Conservation (phyloP, 1,140 invertebrate species). For the Sarcophaga peregrina region DNA sequence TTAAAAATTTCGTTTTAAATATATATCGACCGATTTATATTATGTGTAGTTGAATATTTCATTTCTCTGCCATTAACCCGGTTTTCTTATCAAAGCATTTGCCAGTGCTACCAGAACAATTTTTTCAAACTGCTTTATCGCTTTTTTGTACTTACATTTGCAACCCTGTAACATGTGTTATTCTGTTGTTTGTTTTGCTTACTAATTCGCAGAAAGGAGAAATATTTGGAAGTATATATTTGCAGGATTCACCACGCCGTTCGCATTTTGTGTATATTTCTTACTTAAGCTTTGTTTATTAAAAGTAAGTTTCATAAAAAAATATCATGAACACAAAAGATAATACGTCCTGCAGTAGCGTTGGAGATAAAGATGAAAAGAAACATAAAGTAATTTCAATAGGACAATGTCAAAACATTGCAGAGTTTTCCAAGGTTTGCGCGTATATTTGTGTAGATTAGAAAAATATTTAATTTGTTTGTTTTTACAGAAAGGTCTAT, state of each 20-base stretch:
- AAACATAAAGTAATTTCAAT: conserved; percentile 2
- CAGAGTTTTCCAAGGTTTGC: conserved; percentile 58
- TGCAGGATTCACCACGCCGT: neutral
- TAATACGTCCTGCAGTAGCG: neutral
- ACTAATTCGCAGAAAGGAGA: neutral
- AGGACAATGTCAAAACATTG: conserved; percentile 47
- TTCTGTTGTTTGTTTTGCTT: neutral
- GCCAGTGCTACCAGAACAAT: too few species aligned
- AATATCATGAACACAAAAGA: neutral
- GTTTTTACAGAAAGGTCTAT: conserved; percentile 68
- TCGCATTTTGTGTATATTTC: neutral
- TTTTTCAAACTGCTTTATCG: too few species aligned
- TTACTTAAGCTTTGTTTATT: neutral
- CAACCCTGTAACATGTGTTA: conserved; percentile 7
- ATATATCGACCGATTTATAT: too few species aligned
- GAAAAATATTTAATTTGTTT: conserved; percentile 44
- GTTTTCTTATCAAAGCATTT: too few species aligned
- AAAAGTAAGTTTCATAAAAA: neutral
- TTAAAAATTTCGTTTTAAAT: too few species aligned
- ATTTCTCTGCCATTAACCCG: too few species aligned
- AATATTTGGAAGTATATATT: too few species aligned
- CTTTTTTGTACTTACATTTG: neutral
- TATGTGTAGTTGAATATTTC: too few species aligned
- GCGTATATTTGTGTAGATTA: conserved; percentile 4
- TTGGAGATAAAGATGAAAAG: conserved; percentile 16